Conservation (phyloP, 2,113 vertebrate genomes). For the Ameiurus melas region DNA sequence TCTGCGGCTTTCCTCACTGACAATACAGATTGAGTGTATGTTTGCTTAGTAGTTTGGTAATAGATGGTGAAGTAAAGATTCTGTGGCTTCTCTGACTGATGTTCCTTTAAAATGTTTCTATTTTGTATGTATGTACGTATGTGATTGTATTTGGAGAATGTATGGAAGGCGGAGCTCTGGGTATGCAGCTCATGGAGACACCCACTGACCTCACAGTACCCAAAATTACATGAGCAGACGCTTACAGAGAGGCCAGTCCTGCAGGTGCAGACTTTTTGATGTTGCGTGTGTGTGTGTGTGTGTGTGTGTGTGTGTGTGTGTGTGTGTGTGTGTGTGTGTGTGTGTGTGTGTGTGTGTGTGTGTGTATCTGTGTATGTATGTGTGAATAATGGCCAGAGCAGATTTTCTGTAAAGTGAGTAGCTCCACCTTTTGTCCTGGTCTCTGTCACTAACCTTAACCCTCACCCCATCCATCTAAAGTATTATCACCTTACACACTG, state of each 20-base stretch:
- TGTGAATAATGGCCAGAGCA: slow-evolving; percentile 44
- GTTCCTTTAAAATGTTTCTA: not conserved
- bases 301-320: slow-evolving; percentile 33
- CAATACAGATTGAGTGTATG: slow-evolving; percentile 1
- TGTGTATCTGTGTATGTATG: slow-evolving; percentile 31
- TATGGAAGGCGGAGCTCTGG: not conserved
- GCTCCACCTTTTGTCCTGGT: slow-evolving; percentile 32
- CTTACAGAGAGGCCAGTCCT: slow-evolving; percentile 32
- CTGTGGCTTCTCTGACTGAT: not conserved
- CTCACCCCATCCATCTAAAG: slow-evolving; percentile 38
- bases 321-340: slow-evolving; percentile 26
- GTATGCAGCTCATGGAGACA: slow-evolving; percentile 34
- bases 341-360: slow-evolving; percentile 36
- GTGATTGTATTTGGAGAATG: slow-evolving; percentile 6
- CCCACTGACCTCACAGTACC: slow-evolving; percentile 46
- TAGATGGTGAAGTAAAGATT: not conserved
- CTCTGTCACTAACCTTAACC: slow-evolving; percentile 47
- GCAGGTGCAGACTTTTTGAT: slow-evolving; percentile 50
- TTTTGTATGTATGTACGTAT: not conserved
- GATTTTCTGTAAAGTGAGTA: slow-evolving; percentile 52
- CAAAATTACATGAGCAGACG: slow-evolving; percentile 51
- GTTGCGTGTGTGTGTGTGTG: slow-evolving; percentile 25
- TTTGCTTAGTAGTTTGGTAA: slow-evolving; percentile 20
- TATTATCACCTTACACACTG: slow-evolving; percentile 45
- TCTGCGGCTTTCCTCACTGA: slow-evolving; percentile 11